Evolutionary conservation across 2,888 invertebrate species (phyloP), one percentile per base, ranked within the genome.

Genomic region (Dyspetes luteomarginatus): DNA sequence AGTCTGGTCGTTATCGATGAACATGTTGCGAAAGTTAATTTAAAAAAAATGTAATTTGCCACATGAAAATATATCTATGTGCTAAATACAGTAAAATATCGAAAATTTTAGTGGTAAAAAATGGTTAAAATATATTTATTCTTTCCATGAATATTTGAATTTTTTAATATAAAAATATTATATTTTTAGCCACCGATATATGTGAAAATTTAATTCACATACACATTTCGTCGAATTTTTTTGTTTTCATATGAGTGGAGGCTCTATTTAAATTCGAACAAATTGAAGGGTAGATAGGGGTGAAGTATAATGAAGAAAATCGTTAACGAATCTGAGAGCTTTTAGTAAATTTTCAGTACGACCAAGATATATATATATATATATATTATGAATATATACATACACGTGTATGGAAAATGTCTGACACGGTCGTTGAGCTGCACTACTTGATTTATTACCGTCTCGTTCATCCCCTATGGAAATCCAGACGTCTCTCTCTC

Each of bases 371-470:
- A 30, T 45, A 48, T 58, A 48, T 30, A n/a, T n/a, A n/a, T n/a
- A n/a, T n/a, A n/a, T n/a, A n/a, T n/a, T 12, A 36, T 36, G 12
- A 36, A 36, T 15, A 48, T n/a, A 17, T 7, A 17, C 17, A n/a
- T 15, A n/a, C 15, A 45, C 45, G 48, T 17, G 4, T 17, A 22
- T 15, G 3, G 22, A 15, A 9, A 62, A 72, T 60, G 67, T 48
- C 71, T 73, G 76, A 67, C 67, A 28, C 36, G 43, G 22, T 7
- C 56, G 60, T 68, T 56, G 68, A 76, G 72, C 55, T 77, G 28
- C 64, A 68, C 81, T 56, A 73, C 81, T 81, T 76, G 72, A 81
- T 81, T 81, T 52, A 77, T 77, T 62, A 64, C 48, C 56, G 76
- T 76, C 72, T 72, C 72, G 65, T 76, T 71, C 36, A 22, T 62